Evolutionary conservation across 2,888 invertebrate species (phyloP).

Genomic region (Formica aserva): DNA sequence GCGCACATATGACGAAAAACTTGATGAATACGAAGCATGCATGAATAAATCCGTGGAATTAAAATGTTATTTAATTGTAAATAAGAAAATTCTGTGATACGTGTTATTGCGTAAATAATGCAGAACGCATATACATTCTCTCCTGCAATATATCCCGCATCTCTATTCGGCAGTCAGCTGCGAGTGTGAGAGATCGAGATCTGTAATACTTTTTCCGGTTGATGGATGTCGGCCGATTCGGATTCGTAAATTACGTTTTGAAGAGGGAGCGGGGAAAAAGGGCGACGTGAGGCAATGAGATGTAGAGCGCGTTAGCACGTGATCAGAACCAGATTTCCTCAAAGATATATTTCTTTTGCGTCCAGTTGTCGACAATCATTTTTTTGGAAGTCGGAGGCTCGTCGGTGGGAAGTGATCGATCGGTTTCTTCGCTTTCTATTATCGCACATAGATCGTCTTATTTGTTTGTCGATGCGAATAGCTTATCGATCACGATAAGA

Average conservation of each 20-base stretch:
- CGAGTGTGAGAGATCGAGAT: slow-evolving; percentile 44
- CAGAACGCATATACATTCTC: background rate
- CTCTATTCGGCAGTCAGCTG: slow-evolving; percentile 59
- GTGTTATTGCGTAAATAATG: background rate
- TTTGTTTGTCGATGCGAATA: slow-evolving; percentile 59
- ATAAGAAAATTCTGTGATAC: background rate
- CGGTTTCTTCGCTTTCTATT: slow-evolving; percentile 59
- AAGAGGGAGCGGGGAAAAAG: slow-evolving; percentile 58
- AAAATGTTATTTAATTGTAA: background rate
- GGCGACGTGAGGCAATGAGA: slow-evolving; percentile 33
- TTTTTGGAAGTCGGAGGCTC: slow-evolving; percentile 27
- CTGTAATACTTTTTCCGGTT: slow-evolving; percentile 66
- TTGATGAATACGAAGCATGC: background rate
- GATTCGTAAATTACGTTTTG: slow-evolving; percentile 76
- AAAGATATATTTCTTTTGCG: slow-evolving; percentile 67
- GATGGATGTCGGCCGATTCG: slow-evolving; percentile 69
- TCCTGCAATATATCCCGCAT: slow-evolving; percentile 32
- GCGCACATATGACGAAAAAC: background rate
- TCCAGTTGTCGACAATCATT: slow-evolving; percentile 68
- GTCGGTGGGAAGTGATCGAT: slow-evolving; percentile 73
- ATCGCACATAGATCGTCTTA: slow-evolving; percentile 52
- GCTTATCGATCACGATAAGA: slow-evolving; percentile 62
- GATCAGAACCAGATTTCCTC: slow-evolving; percentile 76
- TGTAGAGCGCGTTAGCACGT: slow-evolving; percentile 56
- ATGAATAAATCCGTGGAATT: slow-evolving; percentile 2